Evolutionary conservation across 2,888 invertebrate species (phyloP).

Genomic region (Drosophila percnosoma): DNA sequence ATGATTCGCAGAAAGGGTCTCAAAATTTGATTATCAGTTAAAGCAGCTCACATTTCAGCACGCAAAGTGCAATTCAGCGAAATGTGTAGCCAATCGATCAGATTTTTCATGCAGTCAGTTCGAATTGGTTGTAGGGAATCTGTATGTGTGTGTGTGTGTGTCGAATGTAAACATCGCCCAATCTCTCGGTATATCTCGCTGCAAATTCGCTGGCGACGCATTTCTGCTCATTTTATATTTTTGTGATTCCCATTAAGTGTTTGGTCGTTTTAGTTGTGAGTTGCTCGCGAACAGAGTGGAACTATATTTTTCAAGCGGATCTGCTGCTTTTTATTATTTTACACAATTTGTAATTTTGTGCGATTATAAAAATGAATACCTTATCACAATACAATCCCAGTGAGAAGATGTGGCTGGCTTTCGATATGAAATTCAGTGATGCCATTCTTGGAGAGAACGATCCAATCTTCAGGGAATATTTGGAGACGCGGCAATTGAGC

Average conservation of each 20-base stretch:
- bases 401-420: slow-evolving; percentile 25
- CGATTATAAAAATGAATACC: not conserved
- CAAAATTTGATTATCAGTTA: too few species aligned
- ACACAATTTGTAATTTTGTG: not conserved
- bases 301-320: not conserved
- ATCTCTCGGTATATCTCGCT: not conserved
- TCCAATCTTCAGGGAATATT: slow-evolving; percentile 41
- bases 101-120: too few species aligned
- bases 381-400: slow-evolving; percentile 16
- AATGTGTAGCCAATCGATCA: too few species aligned
- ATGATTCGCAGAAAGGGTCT: too few species aligned
- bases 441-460: slow-evolving; percentile 11
- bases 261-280: slow-evolving; percentile 5
- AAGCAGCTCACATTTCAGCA: too few species aligned
- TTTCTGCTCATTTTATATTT: not conserved
- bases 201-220: too few species aligned
- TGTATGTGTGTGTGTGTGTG: not conserved
- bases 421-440: slow-evolving; percentile 26
- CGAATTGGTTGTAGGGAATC: not conserved
- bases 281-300: not conserved
- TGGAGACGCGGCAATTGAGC: slow-evolving; percentile 35
- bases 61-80: too few species aligned
- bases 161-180: not conserved
- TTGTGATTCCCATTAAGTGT: slow-evolving; percentile 27
- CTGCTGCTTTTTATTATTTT: not conserved